Evolutionary conservation across 1,140 invertebrate species (phyloP), one percentile per base, ranked within the genome.

Genomic region (Drosophila seguyi): DNA sequence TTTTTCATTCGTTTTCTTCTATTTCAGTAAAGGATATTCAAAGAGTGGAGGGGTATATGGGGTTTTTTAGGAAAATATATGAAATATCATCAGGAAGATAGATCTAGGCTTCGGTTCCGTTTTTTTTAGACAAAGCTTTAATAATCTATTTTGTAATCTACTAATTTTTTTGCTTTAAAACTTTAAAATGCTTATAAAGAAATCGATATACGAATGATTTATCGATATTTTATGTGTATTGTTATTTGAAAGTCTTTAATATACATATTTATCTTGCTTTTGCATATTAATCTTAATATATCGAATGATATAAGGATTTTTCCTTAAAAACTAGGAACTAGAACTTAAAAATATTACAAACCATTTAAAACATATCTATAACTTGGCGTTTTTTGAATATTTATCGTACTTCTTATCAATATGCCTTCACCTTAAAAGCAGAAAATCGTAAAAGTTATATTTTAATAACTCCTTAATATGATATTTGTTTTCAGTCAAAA

Each of bases 1-100:
- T 88, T 87, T 87, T 87, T 88, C 84, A 88, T 81, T 83, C 75
- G 67, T 66, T 73, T 63, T 81, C 50, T 22, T 66, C 31, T 59
- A 38, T 56, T 38, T 39, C 20, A n/a, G 20, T 25, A 38, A 2
- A 3, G 18, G 52, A 34, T 55, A 25, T 10, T 22, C 8, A 22
- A 25, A n/a, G 52, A 11, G 20, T 1, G 0, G 0, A 14, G 8
- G 52, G 34, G 20, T 55, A 16, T 22, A 22, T n/a, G 4, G 20
- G 14, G 20, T n/a, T n/a, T n/a, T n/a, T 22, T 1, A 1, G 13
- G 3, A 22, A 16, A 36, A 14, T 20, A 27, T 7, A 6, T 3
- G 3, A 3, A 44, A 44, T 1, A 2, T 14, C n/a, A 13, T 13
- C 11, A 20, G n/a, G 11, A 11, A 27, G 13, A 11, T 34, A 29